Conservation (phyloP, 2,113 vertebrate genomes). For the Planiliza haematocheilus region DNA sequence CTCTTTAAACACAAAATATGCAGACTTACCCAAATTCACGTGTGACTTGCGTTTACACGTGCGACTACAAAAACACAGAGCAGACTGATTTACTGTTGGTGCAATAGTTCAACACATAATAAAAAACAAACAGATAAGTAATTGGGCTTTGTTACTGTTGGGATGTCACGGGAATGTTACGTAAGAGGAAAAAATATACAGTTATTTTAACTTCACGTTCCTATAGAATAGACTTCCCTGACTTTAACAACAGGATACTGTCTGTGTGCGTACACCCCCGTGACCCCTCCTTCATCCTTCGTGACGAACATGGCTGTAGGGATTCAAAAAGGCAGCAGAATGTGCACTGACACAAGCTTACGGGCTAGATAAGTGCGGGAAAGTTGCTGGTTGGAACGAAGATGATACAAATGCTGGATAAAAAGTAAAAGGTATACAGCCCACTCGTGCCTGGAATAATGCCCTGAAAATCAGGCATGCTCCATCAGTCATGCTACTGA, state of each 20-base stretch:
- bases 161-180: slow-evolving; percentile 33
- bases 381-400: not conserved
- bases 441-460: slow-evolving; percentile 8
- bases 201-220: slow-evolving; percentile 25
- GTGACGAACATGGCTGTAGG: slow-evolving; percentile 31
- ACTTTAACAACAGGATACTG: slow-evolving; percentile 68
- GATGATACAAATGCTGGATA: not conserved
- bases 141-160: not conserved
- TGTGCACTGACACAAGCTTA: not conserved
- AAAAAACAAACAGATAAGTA: not conserved
- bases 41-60: not conserved
- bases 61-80: not conserved
- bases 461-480: not conserved
- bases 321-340: slow-evolving; percentile 24
- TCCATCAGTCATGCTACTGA: not conserved
- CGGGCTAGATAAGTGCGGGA: not conserved
- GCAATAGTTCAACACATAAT: not conserved
- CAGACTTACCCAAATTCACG: not conserved
- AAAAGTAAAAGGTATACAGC: not conserved
- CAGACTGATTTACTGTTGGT: not conserved
- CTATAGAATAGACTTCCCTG: slow-evolving; percentile 53
- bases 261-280: slow-evolving; percentile 37
- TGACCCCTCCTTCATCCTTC: slow-evolving; percentile 48
- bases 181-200: slow-evolving; percentile 36
- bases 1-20: too few relatives aligned